Percentiles rank a stretch among this genome's conserved stretches.
phyloP scores from a whole-genome alignment of 2,113 vertebrate species.

The Strigops habroptila region DNA sequence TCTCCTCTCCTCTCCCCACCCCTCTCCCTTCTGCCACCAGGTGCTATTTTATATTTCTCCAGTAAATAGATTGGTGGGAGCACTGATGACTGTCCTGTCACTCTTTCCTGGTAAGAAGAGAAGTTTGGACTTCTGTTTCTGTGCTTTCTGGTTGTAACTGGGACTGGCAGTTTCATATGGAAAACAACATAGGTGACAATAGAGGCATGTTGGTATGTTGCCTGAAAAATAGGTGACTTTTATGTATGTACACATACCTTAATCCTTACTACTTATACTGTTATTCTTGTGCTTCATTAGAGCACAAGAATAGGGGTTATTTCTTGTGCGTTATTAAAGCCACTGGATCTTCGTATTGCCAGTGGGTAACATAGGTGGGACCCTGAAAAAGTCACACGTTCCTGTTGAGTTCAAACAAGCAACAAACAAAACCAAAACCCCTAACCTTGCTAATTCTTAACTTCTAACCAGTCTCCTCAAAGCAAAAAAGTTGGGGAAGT shows the following conservation, averaged over 20 bases:
- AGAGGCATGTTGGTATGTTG: neutral
- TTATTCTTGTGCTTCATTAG: neutral
- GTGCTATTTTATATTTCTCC: slow-evolving; percentile 96
- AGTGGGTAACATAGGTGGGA: neutral
- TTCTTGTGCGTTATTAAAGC: neutral
- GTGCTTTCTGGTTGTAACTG: neutral
- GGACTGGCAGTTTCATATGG: neutral
- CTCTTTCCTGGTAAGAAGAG: slow-evolving; percentile 90
- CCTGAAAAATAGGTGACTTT: neutral
- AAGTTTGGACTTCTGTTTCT: neutral
- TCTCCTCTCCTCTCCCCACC: neutral
- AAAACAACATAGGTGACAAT: neutral
- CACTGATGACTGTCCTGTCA: slow-evolving; percentile 93
- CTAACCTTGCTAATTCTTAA: neutral
- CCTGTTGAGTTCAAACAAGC: neutral
- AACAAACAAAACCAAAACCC: neutral
- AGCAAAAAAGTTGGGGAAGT: neutral
- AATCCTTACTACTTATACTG: neutral
- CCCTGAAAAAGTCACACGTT: neutral
- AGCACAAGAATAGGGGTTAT: too few relatives aligned
- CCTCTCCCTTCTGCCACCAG: neutral
- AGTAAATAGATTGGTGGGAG: slow-evolving; percentile 90
- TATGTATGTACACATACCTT: neutral
- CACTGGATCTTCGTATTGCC: neutral
- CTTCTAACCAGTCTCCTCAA: neutral